Conservation (phyloP, 2,888 invertebrate genomes). For the Rotaria magnacalcarata region DNA sequence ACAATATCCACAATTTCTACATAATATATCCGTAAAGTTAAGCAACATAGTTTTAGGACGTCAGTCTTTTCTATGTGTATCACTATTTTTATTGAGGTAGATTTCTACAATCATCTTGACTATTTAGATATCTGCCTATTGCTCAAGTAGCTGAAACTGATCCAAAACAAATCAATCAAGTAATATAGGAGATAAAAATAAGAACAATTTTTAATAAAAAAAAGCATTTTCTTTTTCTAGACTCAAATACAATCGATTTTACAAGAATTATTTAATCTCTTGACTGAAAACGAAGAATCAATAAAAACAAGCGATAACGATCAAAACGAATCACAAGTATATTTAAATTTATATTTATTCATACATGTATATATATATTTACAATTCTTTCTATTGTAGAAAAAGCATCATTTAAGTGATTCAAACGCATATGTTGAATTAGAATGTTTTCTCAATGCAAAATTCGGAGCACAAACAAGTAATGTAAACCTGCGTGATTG, state of each 20-base stretch:
- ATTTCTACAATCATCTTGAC: neutral
- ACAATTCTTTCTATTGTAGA: neutral
- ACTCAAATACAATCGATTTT: neutral
- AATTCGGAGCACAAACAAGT: conserved; percentile 25
- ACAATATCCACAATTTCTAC: too few species aligned
- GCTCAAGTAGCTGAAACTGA: conserved; percentile 28
- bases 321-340: neutral
- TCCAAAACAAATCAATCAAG: conserved; percentile 25
- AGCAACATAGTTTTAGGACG: too few species aligned
- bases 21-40: too few species aligned
- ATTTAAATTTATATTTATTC: neutral
- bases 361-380: too few species aligned
- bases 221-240: neutral
- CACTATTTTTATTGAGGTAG: too few species aligned
- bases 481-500: neutral
- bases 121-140: neutral
- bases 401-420: neutral
- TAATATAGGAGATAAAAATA: neutral
- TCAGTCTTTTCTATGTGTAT: too few species aligned
- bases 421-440: conserved; percentile 28
- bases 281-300: neutral
- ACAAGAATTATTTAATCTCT: neutral
- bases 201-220: neutral
- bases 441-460: conserved; percentile 1
- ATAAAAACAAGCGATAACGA: neutral